Conservation (phyloP, 2,113 vertebrate species). For the Eonycteris spelaea region DNA sequence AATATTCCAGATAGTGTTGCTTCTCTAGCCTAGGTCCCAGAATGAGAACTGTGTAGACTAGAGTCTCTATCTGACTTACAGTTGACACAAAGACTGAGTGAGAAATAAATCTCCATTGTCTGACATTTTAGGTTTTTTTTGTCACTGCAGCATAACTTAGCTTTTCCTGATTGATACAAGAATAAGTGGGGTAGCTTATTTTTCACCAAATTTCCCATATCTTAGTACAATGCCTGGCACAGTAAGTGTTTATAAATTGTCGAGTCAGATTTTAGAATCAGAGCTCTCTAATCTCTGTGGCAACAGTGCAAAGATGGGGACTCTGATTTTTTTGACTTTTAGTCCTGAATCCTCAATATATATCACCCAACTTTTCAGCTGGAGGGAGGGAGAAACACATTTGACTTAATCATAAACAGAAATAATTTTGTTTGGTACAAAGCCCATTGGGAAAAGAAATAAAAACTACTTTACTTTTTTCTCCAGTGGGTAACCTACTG, state of each 20-base stretch:
- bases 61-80: background rate
- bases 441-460: background rate
- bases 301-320: background rate
- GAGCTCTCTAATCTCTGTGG: background rate
- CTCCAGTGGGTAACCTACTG: background rate
- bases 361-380: background rate
- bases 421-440: slow-evolving; percentile 58
- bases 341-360: background rate
- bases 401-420: slow-evolving; percentile 31
- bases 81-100: background rate
- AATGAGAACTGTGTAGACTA: background rate
- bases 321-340: background rate
- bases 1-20: background rate
- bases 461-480: background rate
- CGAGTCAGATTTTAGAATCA: background rate
- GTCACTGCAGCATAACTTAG: background rate
- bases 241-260: background rate
- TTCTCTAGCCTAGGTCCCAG: background rate
- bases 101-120: background rate
- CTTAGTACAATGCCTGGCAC: background rate
- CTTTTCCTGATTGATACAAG: background rate
- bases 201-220: background rate
- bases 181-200: background rate
- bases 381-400: background rate
- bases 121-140: background rate